Conservation (phyloP, 2,888 invertebrate genomes). For the Cosmopolites sordidus region DNA sequence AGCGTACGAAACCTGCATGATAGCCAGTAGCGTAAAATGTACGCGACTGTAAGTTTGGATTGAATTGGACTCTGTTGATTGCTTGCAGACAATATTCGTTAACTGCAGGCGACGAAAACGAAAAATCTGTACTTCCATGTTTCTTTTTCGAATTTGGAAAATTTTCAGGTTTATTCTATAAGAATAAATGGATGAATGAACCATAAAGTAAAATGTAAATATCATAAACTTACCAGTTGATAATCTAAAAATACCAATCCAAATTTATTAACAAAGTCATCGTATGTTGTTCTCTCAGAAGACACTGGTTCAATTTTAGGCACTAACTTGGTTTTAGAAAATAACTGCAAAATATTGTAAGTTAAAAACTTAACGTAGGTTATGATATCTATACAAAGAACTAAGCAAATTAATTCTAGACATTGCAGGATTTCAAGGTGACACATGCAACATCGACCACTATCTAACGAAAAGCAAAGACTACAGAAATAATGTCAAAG, state of each 20-base stretch:
- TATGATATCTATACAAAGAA: too few relatives aligned
- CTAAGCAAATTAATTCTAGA: too few relatives aligned
- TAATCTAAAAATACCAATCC: constrained; percentile 49
- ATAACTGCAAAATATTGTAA: constrained; percentile 44
- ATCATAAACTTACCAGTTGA: constrained; percentile 34
- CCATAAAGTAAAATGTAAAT: background rate
- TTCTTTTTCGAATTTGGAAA: constrained; percentile 21
- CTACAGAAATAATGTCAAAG: too few relatives aligned
- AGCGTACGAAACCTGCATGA: constrained; percentile 49
- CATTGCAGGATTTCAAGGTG: too few relatives aligned
- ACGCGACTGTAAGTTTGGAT: constrained; percentile 49
- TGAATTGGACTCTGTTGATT: constrained; percentile 46
- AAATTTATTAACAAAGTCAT: constrained; percentile 49
- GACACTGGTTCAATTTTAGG: constrained; percentile 32
- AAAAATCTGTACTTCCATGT: background rate
- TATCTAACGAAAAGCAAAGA: too few relatives aligned
- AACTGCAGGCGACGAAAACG: background rate
- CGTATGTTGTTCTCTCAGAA: constrained; percentile 38
- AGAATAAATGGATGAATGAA: constrained; percentile 13
- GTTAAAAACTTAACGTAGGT: too few relatives aligned
- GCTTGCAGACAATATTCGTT: constrained; percentile 38
- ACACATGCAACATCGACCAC: too few relatives aligned
- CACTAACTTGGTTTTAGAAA: constrained; percentile 34
- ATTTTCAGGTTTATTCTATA: constrained; percentile 29
- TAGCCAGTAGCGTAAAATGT: constrained; percentile 48